Conservation (phyloP, 35 echinoderm and acorn worm genomes). For the Strongylocentrotus purpuratus region DNA sequence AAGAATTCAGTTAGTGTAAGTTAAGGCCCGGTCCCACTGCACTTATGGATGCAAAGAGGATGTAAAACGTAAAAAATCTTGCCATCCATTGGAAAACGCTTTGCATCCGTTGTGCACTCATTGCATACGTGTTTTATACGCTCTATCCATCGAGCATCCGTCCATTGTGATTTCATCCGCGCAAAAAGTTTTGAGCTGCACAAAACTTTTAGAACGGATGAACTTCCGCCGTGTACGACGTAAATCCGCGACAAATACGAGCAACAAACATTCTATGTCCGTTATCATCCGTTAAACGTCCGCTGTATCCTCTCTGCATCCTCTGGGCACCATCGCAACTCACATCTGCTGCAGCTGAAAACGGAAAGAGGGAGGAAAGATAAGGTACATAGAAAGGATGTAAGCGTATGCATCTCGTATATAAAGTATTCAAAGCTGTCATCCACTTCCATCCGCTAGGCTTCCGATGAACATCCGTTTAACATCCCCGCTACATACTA, state of each 20-base stretch:
- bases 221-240: constrained; percentile 31
- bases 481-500: constrained; percentile 21
- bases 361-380: constrained; percentile 33
- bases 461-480: constrained; percentile 18
- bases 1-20: no score
- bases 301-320: constrained; percentile 11
- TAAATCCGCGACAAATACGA: constrained; percentile 14
- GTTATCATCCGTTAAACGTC: constrained; percentile 31
- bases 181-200: constrained; percentile 25
- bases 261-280: constrained; percentile 29
- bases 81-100: constrained; percentile 27
- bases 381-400: constrained; percentile 22
- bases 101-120: constrained; percentile 19
- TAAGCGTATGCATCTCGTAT: no score
- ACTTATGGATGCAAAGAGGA: no score
- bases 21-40: no score
- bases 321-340: constrained; percentile 8
- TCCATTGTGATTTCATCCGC: constrained; percentile 27
- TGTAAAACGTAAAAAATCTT: no score
- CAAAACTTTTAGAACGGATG: constrained; percentile 30
- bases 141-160: constrained; percentile 31
- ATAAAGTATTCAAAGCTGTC: no score
- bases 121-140: constrained; percentile 29
- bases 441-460: constrained; percentile 20
- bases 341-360: constrained; percentile 18